Conservation (phyloP, 2,797 vertebrate species). For the Columba guinea region DNA sequence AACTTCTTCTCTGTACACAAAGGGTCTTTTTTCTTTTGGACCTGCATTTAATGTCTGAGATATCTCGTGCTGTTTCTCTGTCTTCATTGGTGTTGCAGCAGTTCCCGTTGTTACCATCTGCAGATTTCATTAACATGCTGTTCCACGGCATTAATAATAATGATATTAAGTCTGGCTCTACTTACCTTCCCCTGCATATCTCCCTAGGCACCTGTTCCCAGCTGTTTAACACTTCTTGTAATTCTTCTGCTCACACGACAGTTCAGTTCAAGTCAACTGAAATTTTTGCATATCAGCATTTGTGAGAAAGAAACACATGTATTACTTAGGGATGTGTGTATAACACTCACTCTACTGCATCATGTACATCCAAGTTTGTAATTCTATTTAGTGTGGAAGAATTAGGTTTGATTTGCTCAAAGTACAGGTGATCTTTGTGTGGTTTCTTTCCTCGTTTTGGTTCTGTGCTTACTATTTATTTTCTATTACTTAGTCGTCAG, state of each 20-base stretch:
- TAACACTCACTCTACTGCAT: background rate
- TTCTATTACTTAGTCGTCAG: background rate
- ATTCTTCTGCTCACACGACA: background rate
- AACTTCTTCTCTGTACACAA: background rate
- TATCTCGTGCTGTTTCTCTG: background rate
- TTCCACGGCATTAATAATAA: conserved; percentile 52
- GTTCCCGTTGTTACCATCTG: conserved; percentile 51
- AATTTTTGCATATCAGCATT: background rate
- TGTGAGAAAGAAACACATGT: background rate
- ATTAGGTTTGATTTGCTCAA: background rate
- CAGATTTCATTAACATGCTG: conserved; percentile 53
- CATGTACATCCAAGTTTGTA: background rate
- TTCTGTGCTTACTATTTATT: background rate
- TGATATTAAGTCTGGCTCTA: conserved; percentile 33
- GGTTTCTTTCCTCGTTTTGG: background rate
- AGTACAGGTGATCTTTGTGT: background rate
- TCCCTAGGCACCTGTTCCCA: conserved; percentile 48
- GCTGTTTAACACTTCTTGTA: conserved; percentile 22
- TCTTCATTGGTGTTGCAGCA: background rate
- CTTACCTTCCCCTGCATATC: conserved; percentile 8
- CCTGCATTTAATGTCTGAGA: background rate
- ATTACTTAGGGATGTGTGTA: background rate
- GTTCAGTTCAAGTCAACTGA: background rate
- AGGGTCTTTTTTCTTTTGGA: background rate
- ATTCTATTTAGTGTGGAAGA: background rate